Percentiles rank a stretch among this genome's conserved stretches.
Evolutionary conservation across 2,113 vertebrate species (phyloP).

Genomic region (Ctenomys sociabilis): DNA sequence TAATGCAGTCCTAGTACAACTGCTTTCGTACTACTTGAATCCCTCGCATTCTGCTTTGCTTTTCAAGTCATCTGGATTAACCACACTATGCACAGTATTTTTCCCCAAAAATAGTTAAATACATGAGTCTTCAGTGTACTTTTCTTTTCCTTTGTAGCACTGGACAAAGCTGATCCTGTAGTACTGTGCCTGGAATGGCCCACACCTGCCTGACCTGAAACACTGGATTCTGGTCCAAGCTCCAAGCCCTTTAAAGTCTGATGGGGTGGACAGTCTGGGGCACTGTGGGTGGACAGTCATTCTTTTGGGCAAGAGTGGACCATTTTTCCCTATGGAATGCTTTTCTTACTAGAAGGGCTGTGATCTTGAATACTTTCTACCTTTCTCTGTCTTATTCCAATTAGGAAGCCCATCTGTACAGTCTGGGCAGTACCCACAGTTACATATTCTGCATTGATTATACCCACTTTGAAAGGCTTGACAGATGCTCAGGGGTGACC

Average conservation of each 20-base stretch:
- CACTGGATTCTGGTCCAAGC: too few relatives aligned
- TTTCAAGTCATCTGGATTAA: not conserved
- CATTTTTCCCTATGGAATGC: too few relatives aligned
- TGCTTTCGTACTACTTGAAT: rapidly evolving
- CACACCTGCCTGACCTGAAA: rapidly evolving
- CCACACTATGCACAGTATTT: not conserved
- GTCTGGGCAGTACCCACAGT: rapidly evolving
- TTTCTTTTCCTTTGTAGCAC: not conserved
- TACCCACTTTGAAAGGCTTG: not conserved
- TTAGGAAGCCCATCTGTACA: too few relatives aligned
- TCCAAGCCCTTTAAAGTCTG: not conserved
- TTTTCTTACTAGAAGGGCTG: too few relatives aligned
- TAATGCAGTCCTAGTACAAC: rapidly evolving
- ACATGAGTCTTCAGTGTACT: not conserved
- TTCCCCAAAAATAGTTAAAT: not conserved
- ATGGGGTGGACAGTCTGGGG: not conserved
- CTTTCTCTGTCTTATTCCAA: too few relatives aligned
- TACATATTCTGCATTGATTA: rapidly evolving
- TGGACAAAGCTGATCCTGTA: not conserved
- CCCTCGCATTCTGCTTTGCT: not conserved
- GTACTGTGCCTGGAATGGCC: not conserved
- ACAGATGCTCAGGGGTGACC: rapidly evolving
- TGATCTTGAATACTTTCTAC: not conserved
- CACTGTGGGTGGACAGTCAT: rapidly evolving
- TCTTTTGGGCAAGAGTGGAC: not conserved